Base-by-base conservation (phyloP, 2,888 invertebrate species). In the Synergus itoensis region DNA sequence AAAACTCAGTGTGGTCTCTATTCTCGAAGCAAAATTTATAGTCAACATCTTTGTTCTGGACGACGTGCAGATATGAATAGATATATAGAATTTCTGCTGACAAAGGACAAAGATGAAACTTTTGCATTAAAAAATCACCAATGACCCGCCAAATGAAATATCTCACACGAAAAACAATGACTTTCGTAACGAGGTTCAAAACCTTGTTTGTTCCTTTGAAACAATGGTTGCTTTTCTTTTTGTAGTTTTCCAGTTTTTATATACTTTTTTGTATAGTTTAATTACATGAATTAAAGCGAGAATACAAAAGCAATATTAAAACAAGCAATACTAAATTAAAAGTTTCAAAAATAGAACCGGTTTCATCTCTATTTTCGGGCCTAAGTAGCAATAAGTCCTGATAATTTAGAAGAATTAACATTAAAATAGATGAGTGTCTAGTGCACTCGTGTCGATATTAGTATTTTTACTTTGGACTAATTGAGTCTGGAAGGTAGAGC, bases 11-110 rank as follows among this genome's bases (percentile, higher is more conserved):
- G 65, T 76, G 65, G 76, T 77, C 79, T 67, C 77, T 75, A 78
- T 78, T 75, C 63, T 78, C 53, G 75, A 43, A 45, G 36, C 53
- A 43, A 53, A 75, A 28, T n/a, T 79, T 18, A 64, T 53, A 76
- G 21, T 28, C 4, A 69, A 36, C 67, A 53, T 63, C 77, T 78
- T 80, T 79, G 63, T 79, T 79, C 48, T 75, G 77, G 62, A 69
- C 41, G 57, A 45, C 76, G 78, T 78, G 81, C 80, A 78, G 80
- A 79, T 79, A 83, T 81, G 80, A 81, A 80, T 81, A 80, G 78
- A 77, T 64, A 28, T 79, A 76, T 41, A 48, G 60, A 36, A 75
- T 45, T 41, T 60, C 18, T 28, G 14, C 28, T 62, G 28, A 28
- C 62, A 28, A 14, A 28, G 5, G 14, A 28, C 4, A 14, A 62